Percentiles rank a stretch among this genome's conserved stretches.
Evolutionary conservation across 2,888 invertebrate genomes (phyloP).

Genomic region (Amblyteles armatorius): DNA sequence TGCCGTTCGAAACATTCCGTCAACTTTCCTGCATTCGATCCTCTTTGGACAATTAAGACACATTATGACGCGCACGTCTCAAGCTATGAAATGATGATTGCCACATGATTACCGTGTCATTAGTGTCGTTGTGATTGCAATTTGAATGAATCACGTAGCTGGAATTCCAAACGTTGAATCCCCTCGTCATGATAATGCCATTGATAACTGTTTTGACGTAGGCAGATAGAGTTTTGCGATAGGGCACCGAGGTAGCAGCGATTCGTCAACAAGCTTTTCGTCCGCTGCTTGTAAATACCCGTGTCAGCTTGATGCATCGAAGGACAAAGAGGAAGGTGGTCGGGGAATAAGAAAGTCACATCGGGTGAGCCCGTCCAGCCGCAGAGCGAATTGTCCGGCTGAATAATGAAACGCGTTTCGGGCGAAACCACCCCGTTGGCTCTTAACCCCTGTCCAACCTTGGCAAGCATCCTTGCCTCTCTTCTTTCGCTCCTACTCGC

Average conservation of each 20-base stretch:
- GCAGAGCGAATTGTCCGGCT: conserved; percentile 60
- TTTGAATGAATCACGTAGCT: conserved; percentile 17
- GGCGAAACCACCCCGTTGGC: conserved; percentile 1
- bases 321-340: conserved; percentile 4
- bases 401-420: conserved; percentile 62
- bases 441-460: conserved; percentile 11
- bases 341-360: conserved; percentile 7
- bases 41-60: background rate
- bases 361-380: conserved; percentile 34
- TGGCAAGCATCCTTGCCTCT: background rate
- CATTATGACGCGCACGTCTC: background rate
- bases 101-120: conserved; percentile 1
- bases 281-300: background rate
- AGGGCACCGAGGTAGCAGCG: background rate
- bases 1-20: background rate
- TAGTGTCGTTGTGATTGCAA: background rate
- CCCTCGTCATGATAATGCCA: conserved; percentile 11
- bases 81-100: background rate
- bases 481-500: conserved; percentile 11
- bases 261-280: background rate
- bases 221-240: background rate
- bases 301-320: background rate
- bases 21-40: background rate
- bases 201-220: conserved; percentile 13
- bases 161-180: conserved; percentile 31